Conservation (phyloP, 2,113 vertebrate species). For the Jacana jacana region DNA sequence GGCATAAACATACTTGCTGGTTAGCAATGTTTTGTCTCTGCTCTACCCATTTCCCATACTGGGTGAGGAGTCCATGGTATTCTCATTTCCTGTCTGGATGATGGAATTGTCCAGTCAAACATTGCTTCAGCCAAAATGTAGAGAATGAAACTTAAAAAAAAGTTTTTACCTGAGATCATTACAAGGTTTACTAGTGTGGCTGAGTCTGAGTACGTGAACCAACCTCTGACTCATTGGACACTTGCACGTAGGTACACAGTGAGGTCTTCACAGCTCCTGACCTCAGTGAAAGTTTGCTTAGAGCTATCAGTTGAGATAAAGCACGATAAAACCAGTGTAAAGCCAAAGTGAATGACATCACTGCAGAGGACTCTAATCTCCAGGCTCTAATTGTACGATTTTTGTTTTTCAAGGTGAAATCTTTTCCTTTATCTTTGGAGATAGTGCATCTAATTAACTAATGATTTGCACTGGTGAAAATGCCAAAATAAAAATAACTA, state of each 20-base stretch:
- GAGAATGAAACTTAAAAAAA: neutral
- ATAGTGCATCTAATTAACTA: slow-evolving; percentile 31
- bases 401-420: slow-evolving; percentile 50
- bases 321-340: neutral
- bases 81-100: neutral
- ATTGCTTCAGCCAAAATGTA: neutral
- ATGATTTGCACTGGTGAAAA: slow-evolving; percentile 31
- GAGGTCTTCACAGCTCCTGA: neutral
- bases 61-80: neutral
- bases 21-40: neutral
- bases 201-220: neutral
- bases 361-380: slow-evolving; percentile 35
- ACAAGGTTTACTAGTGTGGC: neutral
- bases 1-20: neutral
- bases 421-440: slow-evolving; percentile 36
- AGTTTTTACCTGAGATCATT: neutral
- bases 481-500: slow-evolving; percentile 16
- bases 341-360: slow-evolving; percentile 46
- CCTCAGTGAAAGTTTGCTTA: neutral
- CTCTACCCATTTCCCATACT: neutral
- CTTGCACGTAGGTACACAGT: neutral
- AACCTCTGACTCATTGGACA: neutral
- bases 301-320: slow-evolving; percentile 25
- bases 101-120: neutral
- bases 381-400: slow-evolving; percentile 18